phyloP scores from a whole-genome alignment of 2,113 vertebrate species.

The Tichodroma muraria region DNA sequence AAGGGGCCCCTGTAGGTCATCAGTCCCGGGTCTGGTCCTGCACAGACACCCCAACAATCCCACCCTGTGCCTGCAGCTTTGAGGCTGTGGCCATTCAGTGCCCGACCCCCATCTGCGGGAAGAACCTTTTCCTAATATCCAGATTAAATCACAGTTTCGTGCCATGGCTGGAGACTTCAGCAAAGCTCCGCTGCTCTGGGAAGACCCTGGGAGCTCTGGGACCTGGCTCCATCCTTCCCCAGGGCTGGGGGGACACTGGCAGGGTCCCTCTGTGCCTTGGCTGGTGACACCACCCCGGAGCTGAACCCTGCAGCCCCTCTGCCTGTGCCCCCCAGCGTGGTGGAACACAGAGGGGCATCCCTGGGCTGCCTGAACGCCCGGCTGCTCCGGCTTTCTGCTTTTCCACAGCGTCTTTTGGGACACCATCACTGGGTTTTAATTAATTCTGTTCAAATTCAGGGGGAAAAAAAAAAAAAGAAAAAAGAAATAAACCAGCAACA shows the following conservation, averaged over 20 bases:
- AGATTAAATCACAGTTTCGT: background rate
- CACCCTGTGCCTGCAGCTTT: background rate
- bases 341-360: background rate
- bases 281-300: background rate
- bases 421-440: background rate
- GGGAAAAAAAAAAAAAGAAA: too few species aligned
- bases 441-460: background rate
- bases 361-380: background rate
- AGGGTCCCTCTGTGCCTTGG: background rate
- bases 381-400: background rate
- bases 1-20: background rate
- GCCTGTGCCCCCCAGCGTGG: rapidly evolving
- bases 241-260: rapidly evolving
- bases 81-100: background rate
- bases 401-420: background rate
- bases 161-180: background rate
- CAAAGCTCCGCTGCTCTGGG: background rate
- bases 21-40: background rate
- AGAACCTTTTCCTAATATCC: background rate
- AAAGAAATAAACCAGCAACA: background rate
- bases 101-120: background rate
- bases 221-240: background rate
- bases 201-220: background rate
- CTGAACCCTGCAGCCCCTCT: background rate
- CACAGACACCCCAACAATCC: background rate